Evolutionary conservation across 2,113 vertebrate species (phyloP), one percentile per base, ranked within the genome.

Genomic region (Oreochromis niloticus): DNA sequence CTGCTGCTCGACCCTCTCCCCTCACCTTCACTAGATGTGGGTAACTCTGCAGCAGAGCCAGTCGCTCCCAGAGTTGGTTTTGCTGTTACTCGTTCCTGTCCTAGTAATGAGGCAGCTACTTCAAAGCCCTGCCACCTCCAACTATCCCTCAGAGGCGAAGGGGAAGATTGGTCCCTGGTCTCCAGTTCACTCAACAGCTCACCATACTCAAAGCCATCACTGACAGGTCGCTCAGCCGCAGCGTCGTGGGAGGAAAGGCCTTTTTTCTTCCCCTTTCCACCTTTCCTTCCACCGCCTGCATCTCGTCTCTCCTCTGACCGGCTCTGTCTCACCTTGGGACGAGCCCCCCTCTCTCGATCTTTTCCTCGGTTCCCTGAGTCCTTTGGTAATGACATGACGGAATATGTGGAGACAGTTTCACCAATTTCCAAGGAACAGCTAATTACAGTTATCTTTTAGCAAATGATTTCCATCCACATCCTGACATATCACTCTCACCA

Each of bases 311-410:
- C 97, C 83, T 96, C 95, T 1, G 96, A 97, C 2, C 95, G 95
- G 71, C 96, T 97, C 82, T 96, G 95, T 19, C 97, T 95, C 27
- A 97, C 96, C 89, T 97, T 97, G 6, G 97, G 97, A 14, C 97
- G 95, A 6, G 97, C 96, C 1, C 96, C 96, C 7, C 95, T 89
- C 80, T 96, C 96, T 80, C 95, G 82, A 54, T 95, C 95, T 68
- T 96, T 96, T 17, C 94, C 95, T 78, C 92, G 85, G 68, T 95
- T 94, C 66, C 94, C 95, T 3, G 92, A 83, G 56, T 96, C 96
- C 27, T 95, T 94, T 16, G 94, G 92, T 81, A 95, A 90, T 22
- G 96, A 97, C 97, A 97, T 97, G 56, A 43, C 84, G 41, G 84
- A 90, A 85, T 81, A 89, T 48, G 87, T 56, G 66, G 48, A 78